A percentile compares a stretch with the other conserved stretches of the same genome.
These are phyloP conservation scores for Mayetiola destructor DNA, from an alignment of 2,888 invertebrate genomes.

Conservation along the genomic window DNA sequence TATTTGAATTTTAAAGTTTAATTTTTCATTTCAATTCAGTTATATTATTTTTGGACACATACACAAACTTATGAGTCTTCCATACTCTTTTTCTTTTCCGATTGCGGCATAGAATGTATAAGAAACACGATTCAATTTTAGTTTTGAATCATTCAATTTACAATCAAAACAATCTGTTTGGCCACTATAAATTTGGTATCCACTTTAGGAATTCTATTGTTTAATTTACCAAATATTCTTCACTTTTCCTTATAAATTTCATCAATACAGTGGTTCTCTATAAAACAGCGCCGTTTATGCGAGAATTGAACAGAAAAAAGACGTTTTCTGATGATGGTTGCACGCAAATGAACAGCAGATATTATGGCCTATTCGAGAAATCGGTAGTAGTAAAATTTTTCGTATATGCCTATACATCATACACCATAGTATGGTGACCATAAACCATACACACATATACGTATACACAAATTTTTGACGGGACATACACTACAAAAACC, in stretches of 20 bases:
- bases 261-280: conserved; percentile 1
- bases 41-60: background rate
- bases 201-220: too few relatives aligned
- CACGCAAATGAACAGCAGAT: conserved; percentile 12
- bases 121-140: background rate
- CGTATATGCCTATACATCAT: background rate
- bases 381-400: conserved; percentile 11
- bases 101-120: background rate
- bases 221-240: too few relatives aligned
- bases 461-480: background rate
- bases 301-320: conserved; percentile 4
- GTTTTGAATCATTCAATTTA: background rate
- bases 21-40: background rate
- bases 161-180: background rate
- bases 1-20: background rate
- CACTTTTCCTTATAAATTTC: background rate
- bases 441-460: conserved; percentile 4
- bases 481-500: background rate
- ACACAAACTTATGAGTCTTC: background rate
- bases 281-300: background rate
- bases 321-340: conserved; percentile 12
- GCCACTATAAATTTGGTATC: background rate
- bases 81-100: too few relatives aligned
- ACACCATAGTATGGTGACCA: too few relatives aligned
- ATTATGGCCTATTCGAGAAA: conserved; percentile 10